Percentiles rank a stretch among this genome's conserved stretches.
Conservation (phyloP, 1,140 invertebrate genomes). For the Manduca sexta region DNA sequence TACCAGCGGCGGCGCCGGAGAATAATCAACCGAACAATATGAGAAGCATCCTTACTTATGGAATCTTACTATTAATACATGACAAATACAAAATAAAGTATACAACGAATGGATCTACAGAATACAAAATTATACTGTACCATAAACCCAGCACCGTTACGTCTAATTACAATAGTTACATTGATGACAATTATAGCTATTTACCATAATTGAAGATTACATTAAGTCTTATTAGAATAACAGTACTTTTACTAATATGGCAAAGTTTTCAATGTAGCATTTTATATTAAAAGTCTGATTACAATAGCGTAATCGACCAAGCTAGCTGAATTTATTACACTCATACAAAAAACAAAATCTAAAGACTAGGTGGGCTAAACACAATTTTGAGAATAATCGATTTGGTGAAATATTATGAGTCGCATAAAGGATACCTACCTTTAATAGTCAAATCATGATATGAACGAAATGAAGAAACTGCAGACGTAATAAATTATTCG, state of each 20-base stretch:
- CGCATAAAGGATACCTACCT: not conserved
- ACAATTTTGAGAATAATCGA: constrained; percentile 49
- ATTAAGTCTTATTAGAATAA: constrained; percentile 67
- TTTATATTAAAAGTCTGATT: constrained; percentile 56
- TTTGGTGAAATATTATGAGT: not conserved
- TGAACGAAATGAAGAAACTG: constrained; percentile 8
- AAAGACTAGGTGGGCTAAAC: constrained; percentile 69
- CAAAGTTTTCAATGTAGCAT: constrained; percentile 73
- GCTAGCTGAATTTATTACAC: constrained; percentile 47
- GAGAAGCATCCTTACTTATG: constrained; percentile 47
- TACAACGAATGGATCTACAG: constrained; percentile 60
- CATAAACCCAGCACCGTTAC: constrained; percentile 69
- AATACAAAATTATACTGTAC: constrained; percentile 63
- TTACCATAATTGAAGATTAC: constrained; percentile 57
- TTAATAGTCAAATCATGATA: constrained; percentile 15
- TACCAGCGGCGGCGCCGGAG: constrained; percentile 27
- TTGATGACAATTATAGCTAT: constrained; percentile 51
- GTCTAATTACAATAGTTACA: constrained; percentile 67
- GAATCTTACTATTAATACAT: constrained; percentile 53
- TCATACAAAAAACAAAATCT: constrained; percentile 47
- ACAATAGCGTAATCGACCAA: constrained; percentile 44
- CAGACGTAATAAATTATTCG: constrained; percentile 11
- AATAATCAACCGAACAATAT: constrained; percentile 70
- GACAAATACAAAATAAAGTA: constrained; percentile 58
- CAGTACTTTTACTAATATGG: constrained; percentile 71